Evolutionary conservation across 37 sponge, comb jelly and placozoan species (phyloP).

Genomic region (Cladorhizidae sp.): DNA sequence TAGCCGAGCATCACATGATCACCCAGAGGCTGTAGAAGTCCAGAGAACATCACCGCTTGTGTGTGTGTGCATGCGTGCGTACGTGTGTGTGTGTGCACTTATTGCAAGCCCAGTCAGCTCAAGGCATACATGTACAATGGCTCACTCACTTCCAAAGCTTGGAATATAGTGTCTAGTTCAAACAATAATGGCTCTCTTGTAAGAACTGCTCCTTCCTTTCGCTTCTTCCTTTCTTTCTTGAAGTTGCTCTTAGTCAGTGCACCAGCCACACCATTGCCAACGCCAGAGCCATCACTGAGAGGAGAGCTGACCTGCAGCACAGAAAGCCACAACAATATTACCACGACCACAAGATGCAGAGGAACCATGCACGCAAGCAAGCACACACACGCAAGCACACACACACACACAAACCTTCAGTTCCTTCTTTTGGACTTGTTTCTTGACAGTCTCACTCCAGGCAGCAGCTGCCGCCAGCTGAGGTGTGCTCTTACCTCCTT

Average conservation of each 20-base stretch:
- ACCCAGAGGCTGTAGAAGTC: too few species aligned
- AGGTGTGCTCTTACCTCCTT: background rate
- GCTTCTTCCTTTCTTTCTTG: constrained; percentile 24
- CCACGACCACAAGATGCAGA: too few species aligned
- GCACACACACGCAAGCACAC: background rate
- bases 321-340: too few species aligned
- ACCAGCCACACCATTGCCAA: background rate
- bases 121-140: too few species aligned
- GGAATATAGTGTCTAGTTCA: constrained; percentile 33
- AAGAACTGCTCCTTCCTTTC: background rate
- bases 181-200: constrained; percentile 10
- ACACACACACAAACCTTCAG: background rate
- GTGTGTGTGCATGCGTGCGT: too few species aligned
- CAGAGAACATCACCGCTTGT: too few species aligned
- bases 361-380: too few species aligned
- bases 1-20: too few species aligned
- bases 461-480: background rate
- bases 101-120: too few species aligned
- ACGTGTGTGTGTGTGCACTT: too few species aligned
- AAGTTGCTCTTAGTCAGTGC: background rate
- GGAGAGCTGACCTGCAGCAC: background rate
- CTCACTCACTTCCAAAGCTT: constrained; percentile 22
- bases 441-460: constrained; percentile 13
- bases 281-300: background rate
- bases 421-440: background rate